Base-by-base conservation (phyloP, 2,113 vertebrate species). In the Tachysurus vachellii region DNA sequence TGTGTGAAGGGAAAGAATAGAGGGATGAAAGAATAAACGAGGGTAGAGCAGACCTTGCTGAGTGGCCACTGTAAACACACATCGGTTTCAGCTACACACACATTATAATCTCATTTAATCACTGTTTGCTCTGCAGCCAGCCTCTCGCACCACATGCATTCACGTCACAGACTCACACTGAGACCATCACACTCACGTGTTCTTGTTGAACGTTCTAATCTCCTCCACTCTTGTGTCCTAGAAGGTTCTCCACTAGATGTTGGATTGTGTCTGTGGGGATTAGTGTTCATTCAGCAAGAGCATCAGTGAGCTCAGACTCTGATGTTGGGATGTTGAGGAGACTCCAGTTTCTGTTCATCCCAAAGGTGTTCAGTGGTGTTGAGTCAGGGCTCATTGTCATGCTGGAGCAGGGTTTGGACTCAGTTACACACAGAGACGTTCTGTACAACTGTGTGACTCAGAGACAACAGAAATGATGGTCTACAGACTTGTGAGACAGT, bases 81-180 rank as follows among this genome's bases (percentile, higher is more conserved):
- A 75, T 21, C 12, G 68, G 36, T 31, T 68, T 44, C 68, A 71
- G 31, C 21, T 26, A 47, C 42, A 47, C 42, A 50, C 42, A 75
- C 71, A 75, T 80, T 53, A 80, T 80, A 80, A 80, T 80, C 76
- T 80, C 53, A 80, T 80, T 80, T 80, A 80, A 28, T 56, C 26
- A 80, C 5, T 80, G 76, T 57, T 80, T 80, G 56, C 53, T 57
- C 76, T 56, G n/a, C 76, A 80, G 17, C 50, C 53, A 80, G n/a
- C 9, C 76, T 80, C n/a, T 56, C 53, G 56, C 50, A 57, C 53
- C 12, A 1, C 53, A 54, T 13, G 3, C 53, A 13, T 64, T 64
- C 23, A 64, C 12, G 26, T 64, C n/a, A n/a, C 2, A 4, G 26
- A 12, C 62, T 64, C 62, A n/a, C 26, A 62, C 26, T 1, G 10